Percentiles rank a stretch among this genome's conserved stretches.
Evolutionary conservation across 37 sponge, comb jelly and placozoan genomes (phyloP).

Genomic region (Geodia barretti): DNA sequence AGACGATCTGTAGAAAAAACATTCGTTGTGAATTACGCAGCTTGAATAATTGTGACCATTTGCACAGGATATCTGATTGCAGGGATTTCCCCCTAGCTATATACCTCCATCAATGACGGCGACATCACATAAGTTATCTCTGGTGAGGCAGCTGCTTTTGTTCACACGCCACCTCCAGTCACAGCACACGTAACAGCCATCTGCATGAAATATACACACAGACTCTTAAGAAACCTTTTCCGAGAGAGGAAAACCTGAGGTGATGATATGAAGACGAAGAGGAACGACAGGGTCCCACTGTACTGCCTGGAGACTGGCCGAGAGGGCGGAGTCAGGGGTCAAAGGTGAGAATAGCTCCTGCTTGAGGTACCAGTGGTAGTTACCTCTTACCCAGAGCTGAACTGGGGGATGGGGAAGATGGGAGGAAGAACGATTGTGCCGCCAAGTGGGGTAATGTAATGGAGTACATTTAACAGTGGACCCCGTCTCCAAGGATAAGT

Average conservation of each 20-base stretch:
- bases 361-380: slow-evolving; percentile 97
- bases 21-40: too few relatives aligned
- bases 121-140: slow-evolving; percentile 47
- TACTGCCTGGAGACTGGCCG: slow-evolving; percentile 6
- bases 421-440: too few relatives aligned
- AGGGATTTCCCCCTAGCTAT: too few relatives aligned
- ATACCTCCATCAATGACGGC: slow-evolving; percentile 86
- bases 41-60: too few relatives aligned
- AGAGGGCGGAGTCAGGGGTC: background rate
- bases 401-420: slow-evolving; percentile 35
- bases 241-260: too few relatives aligned
- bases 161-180: slow-evolving; percentile 58
- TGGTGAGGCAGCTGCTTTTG: slow-evolving; percentile 32
- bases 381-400: slow-evolving; percentile 83
- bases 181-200: slow-evolving; percentile 70
- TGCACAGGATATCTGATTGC: too few relatives aligned
- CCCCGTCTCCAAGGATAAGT: too few relatives aligned
- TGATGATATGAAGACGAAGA: slow-evolving; percentile 70
- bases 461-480: too few relatives aligned
- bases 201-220: slow-evolving; percentile 12
- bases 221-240: too few relatives aligned
- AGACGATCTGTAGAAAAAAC: slow-evolving; percentile 40
- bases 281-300: slow-evolving; percentile 80
- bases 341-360: slow-evolving; percentile 68
- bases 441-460: too few relatives aligned